Evolutionary conservation across 2,113 vertebrate species (phyloP).

Genomic region (Amblyopsis rosae): DNA sequence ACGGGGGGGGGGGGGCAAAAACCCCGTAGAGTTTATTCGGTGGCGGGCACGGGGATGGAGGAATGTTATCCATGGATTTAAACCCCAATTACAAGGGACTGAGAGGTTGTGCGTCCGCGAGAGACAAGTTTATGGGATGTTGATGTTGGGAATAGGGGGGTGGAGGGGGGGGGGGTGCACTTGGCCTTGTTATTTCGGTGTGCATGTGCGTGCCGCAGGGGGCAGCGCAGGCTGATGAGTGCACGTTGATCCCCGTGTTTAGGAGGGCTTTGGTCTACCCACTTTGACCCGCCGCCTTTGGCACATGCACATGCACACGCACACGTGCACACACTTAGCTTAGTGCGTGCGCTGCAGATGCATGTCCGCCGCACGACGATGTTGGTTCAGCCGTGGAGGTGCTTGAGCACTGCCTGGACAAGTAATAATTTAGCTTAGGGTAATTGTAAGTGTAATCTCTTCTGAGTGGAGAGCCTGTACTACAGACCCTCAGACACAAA

Average conservation of each 20-base stretch:
- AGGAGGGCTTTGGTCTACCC: slow-evolving; percentile 67
- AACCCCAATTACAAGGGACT: slow-evolving; percentile 74
- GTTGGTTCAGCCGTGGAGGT: no score
- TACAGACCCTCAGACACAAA: no score
- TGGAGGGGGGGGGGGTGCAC: slow-evolving; percentile 50
- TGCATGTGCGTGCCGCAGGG: slow-evolving; percentile 20
- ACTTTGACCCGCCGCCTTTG: slow-evolving; percentile 65
- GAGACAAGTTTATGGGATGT: neutral
- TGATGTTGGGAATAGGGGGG: slow-evolving; percentile 51
- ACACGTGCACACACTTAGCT: slow-evolving; percentile 15
- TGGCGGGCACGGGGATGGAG: slow-evolving; percentile 21
- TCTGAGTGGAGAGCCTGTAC: no score
- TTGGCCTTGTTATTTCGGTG: slow-evolving; percentile 35
- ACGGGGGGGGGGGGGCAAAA: neutral
- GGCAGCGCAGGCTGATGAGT: slow-evolving; percentile 69
- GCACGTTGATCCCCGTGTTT: slow-evolving; percentile 77
- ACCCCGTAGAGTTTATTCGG: neutral
- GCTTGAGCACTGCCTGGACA: no score
- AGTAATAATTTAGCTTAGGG: no score
- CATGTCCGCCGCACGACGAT: neutral
- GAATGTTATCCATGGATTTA: slow-evolving; percentile 71
- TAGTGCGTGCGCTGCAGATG: neutral
- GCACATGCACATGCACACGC: slow-evolving; percentile 27
- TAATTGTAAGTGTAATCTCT: no score
- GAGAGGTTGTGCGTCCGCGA: slow-evolving; percentile 37